Conservation (phyloP, 2,113 vertebrate species). For the Athene cunicularia region DNA sequence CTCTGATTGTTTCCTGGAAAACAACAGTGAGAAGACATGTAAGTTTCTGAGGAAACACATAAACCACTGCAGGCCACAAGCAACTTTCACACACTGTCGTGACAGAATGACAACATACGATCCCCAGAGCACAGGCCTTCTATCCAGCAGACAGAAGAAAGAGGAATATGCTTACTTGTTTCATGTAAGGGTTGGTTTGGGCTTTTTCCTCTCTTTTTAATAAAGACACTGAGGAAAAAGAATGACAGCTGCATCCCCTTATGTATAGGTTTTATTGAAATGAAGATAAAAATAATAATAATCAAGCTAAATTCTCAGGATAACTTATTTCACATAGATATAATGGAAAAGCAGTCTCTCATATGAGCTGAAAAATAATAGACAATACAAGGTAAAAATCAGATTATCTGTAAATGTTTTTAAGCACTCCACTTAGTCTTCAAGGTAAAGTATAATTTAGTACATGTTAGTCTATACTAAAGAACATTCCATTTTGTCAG, state of each 20-base stretch:
- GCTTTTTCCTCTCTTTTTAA: neutral
- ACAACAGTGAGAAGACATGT: neutral
- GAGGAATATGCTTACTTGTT: neutral
- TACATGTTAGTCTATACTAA: neutral
- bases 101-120: fast-evolving
- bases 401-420: neutral
- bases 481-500: neutral
- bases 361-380: neutral
- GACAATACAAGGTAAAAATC: neutral
- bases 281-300: neutral
- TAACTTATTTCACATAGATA: neutral
- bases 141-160: neutral
- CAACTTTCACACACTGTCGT: neutral
- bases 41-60: neutral
- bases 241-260: neutral
- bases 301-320: neutral
- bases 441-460: neutral
- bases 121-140: neutral
- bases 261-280: neutral
- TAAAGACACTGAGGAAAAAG: neutral
- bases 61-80: neutral
- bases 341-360: neutral
- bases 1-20: slow-evolving; percentile 82
- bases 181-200: neutral
- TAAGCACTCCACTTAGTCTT: neutral